These are phyloP conservation scores for Diadegma fenestrale DNA, from an alignment of 2,888 invertebrate genomes.

Conservation along the genomic window DNA sequence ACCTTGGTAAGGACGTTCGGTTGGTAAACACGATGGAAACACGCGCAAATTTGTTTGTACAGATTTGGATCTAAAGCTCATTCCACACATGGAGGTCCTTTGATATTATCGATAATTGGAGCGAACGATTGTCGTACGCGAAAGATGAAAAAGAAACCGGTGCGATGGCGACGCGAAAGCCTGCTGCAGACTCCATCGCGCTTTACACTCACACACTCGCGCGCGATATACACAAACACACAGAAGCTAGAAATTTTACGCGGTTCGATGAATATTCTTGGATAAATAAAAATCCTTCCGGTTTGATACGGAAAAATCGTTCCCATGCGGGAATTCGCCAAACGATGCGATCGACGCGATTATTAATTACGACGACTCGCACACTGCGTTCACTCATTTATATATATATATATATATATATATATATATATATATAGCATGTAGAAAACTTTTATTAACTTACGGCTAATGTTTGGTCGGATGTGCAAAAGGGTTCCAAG, in stretches of 20 bases:
- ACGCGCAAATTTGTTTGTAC: not conserved
- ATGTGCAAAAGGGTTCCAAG: constrained; percentile 5
- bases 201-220: not conserved
- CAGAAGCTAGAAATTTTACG: not conserved
- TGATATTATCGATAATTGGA: not conserved
- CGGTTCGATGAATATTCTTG: not conserved
- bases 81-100: not conserved
- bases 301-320: too few relatives aligned
- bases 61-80: not conserved
- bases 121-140: not conserved
- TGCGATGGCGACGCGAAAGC: constrained; percentile 4
- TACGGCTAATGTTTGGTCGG: constrained; percentile 12
- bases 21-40: not conserved
- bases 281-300: constrained; percentile 3
- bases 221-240: not conserved
- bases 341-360: not conserved
- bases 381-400: not conserved
- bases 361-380: not conserved
- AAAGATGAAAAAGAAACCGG: constrained; percentile 5
- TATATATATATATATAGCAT: constrained; percentile 3
- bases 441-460: not conserved
- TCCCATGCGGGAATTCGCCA: not conserved
- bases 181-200: constrained; percentile 1
- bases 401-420: constrained; percentile 15
- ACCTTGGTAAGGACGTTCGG: constrained; percentile 7